Evolutionary conservation across 2,113 vertebrate species (phyloP).

Genomic region (Hemicordylus capensis): DNA sequence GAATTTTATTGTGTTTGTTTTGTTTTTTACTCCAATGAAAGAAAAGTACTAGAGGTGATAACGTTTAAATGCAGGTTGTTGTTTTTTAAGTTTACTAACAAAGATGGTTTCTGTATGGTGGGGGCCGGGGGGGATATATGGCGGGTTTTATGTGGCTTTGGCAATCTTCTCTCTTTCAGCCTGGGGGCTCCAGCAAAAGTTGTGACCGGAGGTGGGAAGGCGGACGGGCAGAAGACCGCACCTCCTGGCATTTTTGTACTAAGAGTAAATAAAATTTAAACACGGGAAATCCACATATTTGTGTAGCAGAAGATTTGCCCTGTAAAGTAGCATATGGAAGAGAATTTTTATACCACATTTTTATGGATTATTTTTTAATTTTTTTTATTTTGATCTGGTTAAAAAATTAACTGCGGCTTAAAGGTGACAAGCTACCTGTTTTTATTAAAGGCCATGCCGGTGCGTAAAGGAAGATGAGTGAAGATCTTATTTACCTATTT

Average conservation of each 20-base stretch:
- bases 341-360: conserved; percentile 75
- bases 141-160: conserved; percentile 41
- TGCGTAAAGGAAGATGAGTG: not conserved
- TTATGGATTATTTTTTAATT: conserved; percentile 75
- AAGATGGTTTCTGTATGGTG: conserved; percentile 51
- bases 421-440: not conserved
- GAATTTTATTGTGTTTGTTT: not conserved
- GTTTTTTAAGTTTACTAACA: conserved; percentile 60
- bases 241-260: conserved; percentile 58
- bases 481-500: not conserved
- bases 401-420: not conserved
- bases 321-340: conserved; percentile 69
- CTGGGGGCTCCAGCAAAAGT: not conserved
- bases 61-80: conserved; percentile 72
- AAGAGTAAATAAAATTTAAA: conserved; percentile 48
- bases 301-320: conserved; percentile 69
- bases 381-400: conserved; percentile 52
- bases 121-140: conserved; percentile 8
- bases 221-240: conserved; percentile 18
- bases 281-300: conserved; percentile 67
- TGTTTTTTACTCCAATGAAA: conserved; percentile 76
- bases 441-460: not conserved
- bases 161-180: conserved; percentile 49
- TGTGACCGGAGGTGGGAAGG: too few species aligned
- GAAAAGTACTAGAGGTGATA: conserved; percentile 76